Conservation (phyloP, 2,113 vertebrate genomes). For the Campylomormyrus numenius region DNA sequence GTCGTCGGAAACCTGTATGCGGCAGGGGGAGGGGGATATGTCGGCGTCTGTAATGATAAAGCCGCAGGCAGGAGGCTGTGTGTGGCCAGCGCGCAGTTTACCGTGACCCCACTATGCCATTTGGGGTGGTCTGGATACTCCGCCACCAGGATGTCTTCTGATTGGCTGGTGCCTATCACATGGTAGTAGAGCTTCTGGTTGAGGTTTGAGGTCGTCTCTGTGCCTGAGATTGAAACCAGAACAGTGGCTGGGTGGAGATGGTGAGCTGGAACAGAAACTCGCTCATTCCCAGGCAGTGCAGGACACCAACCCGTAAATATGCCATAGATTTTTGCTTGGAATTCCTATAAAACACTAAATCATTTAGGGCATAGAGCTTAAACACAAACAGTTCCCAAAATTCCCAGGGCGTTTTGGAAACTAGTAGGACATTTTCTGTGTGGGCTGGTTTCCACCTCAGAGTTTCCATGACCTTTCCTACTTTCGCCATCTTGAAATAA, state of each 20-base stretch:
- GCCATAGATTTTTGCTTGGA: not conserved
- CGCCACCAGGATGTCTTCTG: slow-evolving; percentile 61
- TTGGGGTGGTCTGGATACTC: slow-evolving; percentile 63
- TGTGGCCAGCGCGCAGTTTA: slow-evolving; percentile 29
- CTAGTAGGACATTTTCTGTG: not conserved
- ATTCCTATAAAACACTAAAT: not conserved
- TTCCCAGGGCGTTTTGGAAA: not conserved
- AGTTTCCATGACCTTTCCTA: not conserved
- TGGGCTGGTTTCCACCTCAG: not conserved
- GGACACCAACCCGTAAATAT: not conserved
- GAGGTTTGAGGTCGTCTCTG: slow-evolving; percentile 61
- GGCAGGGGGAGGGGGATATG: not conserved
- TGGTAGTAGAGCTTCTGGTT: slow-evolving; percentile 69
- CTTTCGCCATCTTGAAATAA: not conserved
- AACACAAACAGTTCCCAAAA: not conserved
- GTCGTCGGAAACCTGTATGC: slow-evolving; percentile 57
- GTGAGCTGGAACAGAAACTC: not conserved
- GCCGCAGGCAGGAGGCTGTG: not conserved
- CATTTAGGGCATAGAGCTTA: not conserved
- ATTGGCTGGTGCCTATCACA: slow-evolving; percentile 56
- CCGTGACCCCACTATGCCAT: slow-evolving; percentile 57
- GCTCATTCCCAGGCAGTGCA: not conserved
- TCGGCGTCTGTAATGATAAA: not conserved
- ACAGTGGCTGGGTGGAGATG: not conserved
- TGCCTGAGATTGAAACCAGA: slow-evolving; percentile 40